A percentile compares a stretch with the other conserved stretches of the same genome.
Evolutionary conservation across 2,797 vertebrate genomes (phyloP).

Genomic region (Otus scops): DNA sequence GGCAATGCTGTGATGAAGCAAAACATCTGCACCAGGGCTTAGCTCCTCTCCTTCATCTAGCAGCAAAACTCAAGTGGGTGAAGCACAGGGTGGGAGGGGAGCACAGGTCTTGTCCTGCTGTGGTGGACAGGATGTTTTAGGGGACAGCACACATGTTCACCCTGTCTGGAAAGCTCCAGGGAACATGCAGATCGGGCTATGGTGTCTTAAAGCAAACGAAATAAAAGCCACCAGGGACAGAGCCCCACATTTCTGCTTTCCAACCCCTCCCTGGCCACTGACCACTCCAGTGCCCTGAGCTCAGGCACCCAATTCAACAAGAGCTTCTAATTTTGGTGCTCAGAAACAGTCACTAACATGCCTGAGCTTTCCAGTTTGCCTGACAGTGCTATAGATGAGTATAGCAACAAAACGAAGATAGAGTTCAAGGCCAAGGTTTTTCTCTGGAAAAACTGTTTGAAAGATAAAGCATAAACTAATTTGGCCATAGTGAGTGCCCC

Average conservation of each 20-base stretch:
- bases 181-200: rapidly evolving
- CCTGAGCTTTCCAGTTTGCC: background rate
- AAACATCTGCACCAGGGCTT: background rate
- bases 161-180: background rate
- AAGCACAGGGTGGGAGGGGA: background rate
- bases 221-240: background rate
- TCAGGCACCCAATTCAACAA: background rate
- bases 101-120: background rate
- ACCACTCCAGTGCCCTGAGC: background rate
- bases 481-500: rapidly evolving
- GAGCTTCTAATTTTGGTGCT: background rate
- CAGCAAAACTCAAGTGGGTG: background rate
- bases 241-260: background rate
- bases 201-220: background rate
- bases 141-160: too few relatives aligned
- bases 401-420: background rate
- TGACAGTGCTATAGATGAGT: background rate
- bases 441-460: background rate
- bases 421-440: background rate
- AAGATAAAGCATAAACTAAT: background rate
- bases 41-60: background rate
- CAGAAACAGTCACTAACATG: background rate
- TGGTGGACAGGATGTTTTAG: background rate
- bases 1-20: rapidly evolving
- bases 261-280: background rate